Evolutionary conservation across 1,140 invertebrate genomes (phyloP), one percentile per base, ranked within the genome.

Genomic region (Nilaparvata lugens): DNA sequence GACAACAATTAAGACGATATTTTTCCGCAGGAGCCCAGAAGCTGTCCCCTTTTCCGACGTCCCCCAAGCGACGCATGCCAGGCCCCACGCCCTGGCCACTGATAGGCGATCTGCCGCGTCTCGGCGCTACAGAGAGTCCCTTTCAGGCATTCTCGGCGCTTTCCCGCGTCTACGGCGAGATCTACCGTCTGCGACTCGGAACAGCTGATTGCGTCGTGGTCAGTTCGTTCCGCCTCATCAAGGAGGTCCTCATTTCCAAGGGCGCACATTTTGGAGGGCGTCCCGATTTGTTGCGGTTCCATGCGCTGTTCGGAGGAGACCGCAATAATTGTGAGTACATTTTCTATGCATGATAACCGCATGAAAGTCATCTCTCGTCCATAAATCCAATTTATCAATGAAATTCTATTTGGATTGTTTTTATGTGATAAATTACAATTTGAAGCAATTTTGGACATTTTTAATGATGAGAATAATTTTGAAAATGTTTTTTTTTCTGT

Each of bases 231-330:
- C 76, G 81, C 2, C 70, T 83, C 13, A 87, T 93, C 64, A 83
- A 83, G 61, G 87, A 91, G 71, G 87, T 93, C 16, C 78, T 93
- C 14, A 85, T 91, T 67, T 81, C 83, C 60, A 90, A 90, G 71
- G 87, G 87, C 38, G 83, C 82, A 58, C 81, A 84, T 64, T 91
- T 94, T 72, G 88, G 87, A 2, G 87, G 88, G 5, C 75, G 91
- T 31, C 89, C 90, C 0, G 82, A 91, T 70, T 93, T 92, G 71
- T 67, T 86, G 28, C 75, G 91, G 38, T 88, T 84, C 71, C 80
- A 87, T 66, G 78, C 80, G 62, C 78, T 89, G 2, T 90, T 90
- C 72, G 85, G 83, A 2, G 85, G 84, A 28, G 81, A 89, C 71
- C 75, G 85, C 53, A 84, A 88, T 71, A 87, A 88, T 70, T 89